These are phyloP conservation scores for Caenorhabditis remanei DNA, from an alignment of 1,140 invertebrate species.

Conservation along the genomic window DNA sequence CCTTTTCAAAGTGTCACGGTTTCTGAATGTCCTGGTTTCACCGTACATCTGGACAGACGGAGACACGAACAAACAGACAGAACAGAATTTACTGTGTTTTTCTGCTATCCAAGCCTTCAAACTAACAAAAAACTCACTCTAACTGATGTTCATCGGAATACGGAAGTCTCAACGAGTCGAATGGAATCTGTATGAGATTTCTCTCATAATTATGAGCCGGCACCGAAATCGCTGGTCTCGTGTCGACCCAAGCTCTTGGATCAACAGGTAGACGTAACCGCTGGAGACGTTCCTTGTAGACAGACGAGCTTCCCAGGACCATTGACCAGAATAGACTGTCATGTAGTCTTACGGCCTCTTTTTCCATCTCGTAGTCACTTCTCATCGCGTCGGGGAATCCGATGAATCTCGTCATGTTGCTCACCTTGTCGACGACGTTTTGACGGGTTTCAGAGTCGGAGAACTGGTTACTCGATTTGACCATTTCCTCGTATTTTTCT, in stretches of 20 bases:
- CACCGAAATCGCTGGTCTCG: constrained; percentile 49
- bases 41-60: no score
- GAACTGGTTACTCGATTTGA: background rate
- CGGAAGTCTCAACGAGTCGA: constrained; percentile 56
- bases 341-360: constrained; percentile 37
- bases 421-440: constrained; percentile 54
- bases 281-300: constrained; percentile 48
- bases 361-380: constrained; percentile 55
- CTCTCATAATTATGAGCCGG: constrained; percentile 60
- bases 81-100: no score
- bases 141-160: constrained; percentile 47
- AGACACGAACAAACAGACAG: no score
- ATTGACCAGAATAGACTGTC: constrained; percentile 54
- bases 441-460: constrained; percentile 40
- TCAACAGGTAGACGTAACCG: constrained; percentile 45
- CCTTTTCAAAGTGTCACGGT: no score
- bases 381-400: constrained; percentile 25
- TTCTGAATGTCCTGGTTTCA: no score
- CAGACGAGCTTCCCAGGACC: constrained; percentile 47
- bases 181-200: constrained; percentile 54
- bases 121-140: constrained; percentile 58
- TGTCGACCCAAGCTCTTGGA: constrained; percentile 60
- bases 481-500: constrained; percentile 36
- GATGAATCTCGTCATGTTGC: constrained; percentile 22
- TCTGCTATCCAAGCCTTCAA: no score